Base-by-base conservation (phyloP, 2,797 vertebrate genomes). In the Bovichtus variegatus region DNA sequence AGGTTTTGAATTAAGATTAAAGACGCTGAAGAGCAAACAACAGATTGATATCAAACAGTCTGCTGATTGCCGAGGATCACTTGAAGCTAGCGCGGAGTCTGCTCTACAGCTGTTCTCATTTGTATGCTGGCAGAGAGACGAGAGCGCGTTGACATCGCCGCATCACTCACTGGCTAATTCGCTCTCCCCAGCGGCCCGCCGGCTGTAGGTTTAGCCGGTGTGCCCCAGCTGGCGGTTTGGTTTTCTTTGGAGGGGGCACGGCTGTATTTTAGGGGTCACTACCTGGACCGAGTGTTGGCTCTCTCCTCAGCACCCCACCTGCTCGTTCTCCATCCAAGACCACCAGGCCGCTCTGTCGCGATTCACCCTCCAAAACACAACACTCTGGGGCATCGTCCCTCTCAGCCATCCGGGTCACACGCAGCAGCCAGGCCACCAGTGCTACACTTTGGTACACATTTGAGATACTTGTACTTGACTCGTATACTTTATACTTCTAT, bases 181-280 rank as follows among this genome's bases (percentile, higher is more conserved):
- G 19, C 58, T 70, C 43, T 73, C 65, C 67, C 65, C 67, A 46
- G 60, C 16, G 67, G 70, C 65, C 51, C 3, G 3, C 40, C 19
- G 36, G 76, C 70, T 71, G 59, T 50, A 40, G 46, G 44, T 82
- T 74, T 38, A 53, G 50, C 53, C 11, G 2, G 12, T 51, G 61
- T 29, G 72, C 66, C 79, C 70, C 83, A 86, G 87, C 86, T 84
- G 81, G 77, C 31, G 36, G 25, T 58, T 49, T 40, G 51, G 25
- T 62, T n/a, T 47, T 25, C 43, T 4, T n/a, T n/a, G n/a, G n/a
- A n/a, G n/a, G 2, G 31, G 47, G 34, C 38, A 51, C 29, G 63
- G 65, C 74, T 69, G 76, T 55, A 58, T 65, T 84, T 82, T 58
- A 68, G 74, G 79, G 90, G 82, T 94, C 88, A 90, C 50, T 89